phyloP scores from a whole-genome alignment of 1,140 invertebrate genomes.

The Akabosia matsudoensis region DNA sequence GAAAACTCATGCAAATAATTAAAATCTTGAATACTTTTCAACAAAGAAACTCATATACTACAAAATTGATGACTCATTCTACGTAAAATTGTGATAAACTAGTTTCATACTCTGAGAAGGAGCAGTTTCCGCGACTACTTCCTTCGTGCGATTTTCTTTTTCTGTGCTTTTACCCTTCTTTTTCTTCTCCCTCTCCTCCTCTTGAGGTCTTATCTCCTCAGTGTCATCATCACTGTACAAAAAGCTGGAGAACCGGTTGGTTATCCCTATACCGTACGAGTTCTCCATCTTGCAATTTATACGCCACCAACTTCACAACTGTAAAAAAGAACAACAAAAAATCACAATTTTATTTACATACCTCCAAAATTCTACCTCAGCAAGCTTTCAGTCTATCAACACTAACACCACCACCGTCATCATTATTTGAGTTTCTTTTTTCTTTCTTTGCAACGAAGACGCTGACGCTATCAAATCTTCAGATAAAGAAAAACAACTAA shows the following conservation, averaged over 20 bases:
- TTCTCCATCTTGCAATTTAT: constrained; percentile 74
- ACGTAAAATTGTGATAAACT: too few species aligned
- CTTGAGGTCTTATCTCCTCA: constrained; percentile 73
- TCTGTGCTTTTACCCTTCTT: constrained; percentile 66
- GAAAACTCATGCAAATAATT: too few species aligned
- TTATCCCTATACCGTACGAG: constrained; percentile 84
- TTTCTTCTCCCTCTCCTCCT: constrained; percentile 73
- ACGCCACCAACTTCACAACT: constrained; percentile 4
- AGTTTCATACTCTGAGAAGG: constrained; percentile 40
- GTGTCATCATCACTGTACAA: constrained; percentile 76
- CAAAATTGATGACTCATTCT: background rate
- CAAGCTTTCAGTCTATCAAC: too few species aligned
- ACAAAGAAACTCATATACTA: too few species aligned
- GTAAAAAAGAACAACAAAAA: background rate
- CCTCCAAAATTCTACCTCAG: too few species aligned
- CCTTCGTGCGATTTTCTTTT: constrained; percentile 72
- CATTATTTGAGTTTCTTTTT: too few species aligned
- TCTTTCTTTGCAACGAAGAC: too few species aligned
- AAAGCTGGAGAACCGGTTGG: constrained; percentile 88
- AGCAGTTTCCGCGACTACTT: constrained; percentile 14
- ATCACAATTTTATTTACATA: background rate
- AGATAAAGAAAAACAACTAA: too few species aligned
- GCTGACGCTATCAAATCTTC: too few species aligned
- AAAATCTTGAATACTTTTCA: too few species aligned
- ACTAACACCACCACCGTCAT: too few species aligned